A percentile compares a stretch with the other conserved stretches of the same genome.
Conservation (phyloP, 2,888 invertebrate genomes). For the Vanessa cardui region DNA sequence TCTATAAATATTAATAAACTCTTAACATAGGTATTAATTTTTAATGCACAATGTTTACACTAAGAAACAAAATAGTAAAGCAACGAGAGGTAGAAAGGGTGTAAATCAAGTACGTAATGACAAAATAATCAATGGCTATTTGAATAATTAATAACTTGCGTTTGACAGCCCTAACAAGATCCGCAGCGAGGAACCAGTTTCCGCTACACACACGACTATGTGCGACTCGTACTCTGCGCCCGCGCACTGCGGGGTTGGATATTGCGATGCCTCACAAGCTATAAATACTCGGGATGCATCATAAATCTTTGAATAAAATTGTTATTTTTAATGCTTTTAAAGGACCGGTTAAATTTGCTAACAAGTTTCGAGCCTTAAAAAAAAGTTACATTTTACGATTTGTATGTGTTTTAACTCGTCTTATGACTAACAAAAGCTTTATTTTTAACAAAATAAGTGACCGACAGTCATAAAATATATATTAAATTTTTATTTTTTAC, state of each 20-base stretch:
- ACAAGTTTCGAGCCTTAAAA: not conserved
- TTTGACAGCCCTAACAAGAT: constrained; percentile 14
- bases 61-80: too few relatives aligned
- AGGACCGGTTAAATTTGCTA: constrained; percentile 1
- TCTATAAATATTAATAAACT: too few relatives aligned
- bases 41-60: too few relatives aligned
- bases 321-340: constrained; percentile 14
- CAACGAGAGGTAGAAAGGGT: too few relatives aligned
- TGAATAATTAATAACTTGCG: not conserved
- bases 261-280: constrained; percentile 22
- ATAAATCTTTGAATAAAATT: constrained; percentile 30
- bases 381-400: too few relatives aligned
- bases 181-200: constrained; percentile 25
- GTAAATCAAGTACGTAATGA: not conserved
- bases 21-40: too few relatives aligned
- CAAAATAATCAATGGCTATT: not conserved
- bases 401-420: too few relatives aligned
- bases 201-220: not conserved
- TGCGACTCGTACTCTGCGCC: constrained; percentile 1
- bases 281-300: constrained; percentile 32
- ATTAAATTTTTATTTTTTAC: too few relatives aligned
- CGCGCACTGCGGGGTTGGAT: constrained; percentile 17
- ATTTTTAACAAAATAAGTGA: too few relatives aligned
- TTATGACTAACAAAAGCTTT: too few relatives aligned
- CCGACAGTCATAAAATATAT: too few relatives aligned